Evolutionary conservation across 1,140 invertebrate genomes (phyloP).

Genomic region (Saccostrea glomerata): DNA sequence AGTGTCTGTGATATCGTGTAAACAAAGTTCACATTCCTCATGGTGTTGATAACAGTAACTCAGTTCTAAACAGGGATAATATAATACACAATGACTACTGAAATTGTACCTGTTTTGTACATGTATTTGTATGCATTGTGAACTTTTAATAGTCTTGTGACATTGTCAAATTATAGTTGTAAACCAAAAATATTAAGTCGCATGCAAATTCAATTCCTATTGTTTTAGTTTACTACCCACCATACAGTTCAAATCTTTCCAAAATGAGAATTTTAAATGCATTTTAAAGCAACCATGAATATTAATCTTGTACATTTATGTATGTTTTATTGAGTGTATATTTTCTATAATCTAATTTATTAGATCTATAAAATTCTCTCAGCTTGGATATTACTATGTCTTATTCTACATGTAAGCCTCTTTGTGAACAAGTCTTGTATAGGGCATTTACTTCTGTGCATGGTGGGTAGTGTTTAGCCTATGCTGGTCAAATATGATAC

Average conservation of each 20-base stretch:
- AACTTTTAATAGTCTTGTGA: background rate
- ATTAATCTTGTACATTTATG: background rate
- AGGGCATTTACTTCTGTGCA: background rate
- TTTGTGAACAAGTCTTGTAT: background rate
- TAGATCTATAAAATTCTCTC: background rate
- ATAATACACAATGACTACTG: background rate
- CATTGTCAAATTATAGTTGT: background rate
- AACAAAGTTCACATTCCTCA: slow-evolving; percentile 33
- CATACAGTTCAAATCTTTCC: background rate
- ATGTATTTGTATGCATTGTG: background rate
- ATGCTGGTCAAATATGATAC: background rate
- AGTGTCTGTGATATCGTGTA: slow-evolving; percentile 11
- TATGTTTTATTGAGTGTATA: background rate
- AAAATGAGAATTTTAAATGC: background rate
- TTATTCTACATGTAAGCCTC: background rate
- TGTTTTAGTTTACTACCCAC: background rate
- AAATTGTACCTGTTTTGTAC: background rate
- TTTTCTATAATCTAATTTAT: background rate
- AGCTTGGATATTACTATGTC: background rate
- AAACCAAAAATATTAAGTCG: background rate
- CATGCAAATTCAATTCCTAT: background rate
- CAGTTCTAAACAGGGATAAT: background rate
- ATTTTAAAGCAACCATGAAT: background rate
- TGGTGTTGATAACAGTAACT: background rate
- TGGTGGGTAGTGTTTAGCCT: background rate